phyloP scores from a whole-genome alignment of 2,797 vertebrate genomes.

The Glossophaga mutica region DNA sequence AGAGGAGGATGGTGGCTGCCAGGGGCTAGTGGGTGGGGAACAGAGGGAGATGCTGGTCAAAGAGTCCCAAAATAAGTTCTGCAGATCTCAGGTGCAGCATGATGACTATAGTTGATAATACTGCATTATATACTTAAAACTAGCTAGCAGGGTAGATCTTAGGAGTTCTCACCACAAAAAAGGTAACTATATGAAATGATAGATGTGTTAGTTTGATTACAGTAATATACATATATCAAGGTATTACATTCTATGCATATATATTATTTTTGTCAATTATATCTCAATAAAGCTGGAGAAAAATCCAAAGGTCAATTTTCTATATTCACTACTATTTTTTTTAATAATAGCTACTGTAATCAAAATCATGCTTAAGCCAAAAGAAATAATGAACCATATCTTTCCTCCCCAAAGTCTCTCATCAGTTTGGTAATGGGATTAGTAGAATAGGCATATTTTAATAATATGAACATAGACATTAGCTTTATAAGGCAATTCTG shows the following conservation, averaged over 20 bases:
- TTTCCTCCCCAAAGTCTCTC: neutral
- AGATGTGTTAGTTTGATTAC: neutral
- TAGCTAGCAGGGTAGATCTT: neutral
- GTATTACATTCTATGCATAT: neutral
- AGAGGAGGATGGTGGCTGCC: neutral
- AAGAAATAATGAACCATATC: neutral
- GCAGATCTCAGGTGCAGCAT: neutral
- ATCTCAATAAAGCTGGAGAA: neutral
- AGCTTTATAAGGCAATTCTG: neutral
- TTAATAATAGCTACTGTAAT: neutral
- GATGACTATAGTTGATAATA: neutral
- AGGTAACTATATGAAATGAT: neutral
- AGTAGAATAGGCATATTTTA: neutral
- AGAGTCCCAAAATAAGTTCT: neutral
- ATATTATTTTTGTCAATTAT: neutral
- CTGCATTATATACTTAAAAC: neutral
- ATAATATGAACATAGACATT: neutral
- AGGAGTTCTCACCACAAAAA: neutral
- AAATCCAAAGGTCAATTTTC: slow-evolving; percentile 42
- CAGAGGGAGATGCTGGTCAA: neutral
- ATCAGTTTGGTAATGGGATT: neutral
- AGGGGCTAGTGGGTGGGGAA: neutral
- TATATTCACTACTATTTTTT: neutral
- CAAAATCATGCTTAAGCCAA: slow-evolving; percentile 31
- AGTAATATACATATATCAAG: neutral